phyloP scores from a whole-genome alignment of 2,888 invertebrate species.

The Seladonia tumulorum region DNA sequence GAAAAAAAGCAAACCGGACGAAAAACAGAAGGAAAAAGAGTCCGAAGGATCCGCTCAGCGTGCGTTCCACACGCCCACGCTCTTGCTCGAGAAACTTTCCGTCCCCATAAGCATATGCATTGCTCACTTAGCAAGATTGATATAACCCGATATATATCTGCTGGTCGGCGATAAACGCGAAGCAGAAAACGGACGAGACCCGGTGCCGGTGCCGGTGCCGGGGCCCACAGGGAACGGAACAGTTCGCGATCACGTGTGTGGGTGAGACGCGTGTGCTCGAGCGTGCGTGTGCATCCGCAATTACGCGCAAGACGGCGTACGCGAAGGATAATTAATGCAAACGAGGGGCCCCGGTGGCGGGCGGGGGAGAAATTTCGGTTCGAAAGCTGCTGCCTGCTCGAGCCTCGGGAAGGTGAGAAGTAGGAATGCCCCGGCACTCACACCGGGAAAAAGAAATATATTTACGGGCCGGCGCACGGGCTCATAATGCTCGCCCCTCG shows the following conservation, averaged over 20 bases:
- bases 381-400: conserved; percentile 18
- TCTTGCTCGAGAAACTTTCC: conserved; percentile 69
- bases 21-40: conserved; percentile 31
- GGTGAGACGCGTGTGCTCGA: conserved; percentile 41
- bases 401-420: conserved; percentile 64
- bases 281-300: conserved; percentile 72
- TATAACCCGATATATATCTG: conserved; percentile 73
- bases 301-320: conserved; percentile 70
- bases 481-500: conserved; percentile 52
- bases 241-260: neutral
- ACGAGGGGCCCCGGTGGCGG: conserved; percentile 41
- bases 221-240: neutral
- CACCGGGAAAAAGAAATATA: conserved; percentile 35
- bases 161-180: conserved; percentile 37
- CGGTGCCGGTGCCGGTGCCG: neutral
- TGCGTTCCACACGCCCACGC: conserved; percentile 79
- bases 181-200: neutral
- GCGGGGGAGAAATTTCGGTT: conserved; percentile 62
- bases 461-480: conserved; percentile 52
- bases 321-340: conserved; percentile 72
- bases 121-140: conserved; percentile 82
- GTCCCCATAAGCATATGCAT: conserved; percentile 77
- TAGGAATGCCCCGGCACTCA: conserved; percentile 55
- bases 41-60: conserved; percentile 73
- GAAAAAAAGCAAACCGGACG: conserved; percentile 2